phyloP scores from a whole-genome alignment of 2,888 invertebrate species.

The Sinelater perroti region DNA sequence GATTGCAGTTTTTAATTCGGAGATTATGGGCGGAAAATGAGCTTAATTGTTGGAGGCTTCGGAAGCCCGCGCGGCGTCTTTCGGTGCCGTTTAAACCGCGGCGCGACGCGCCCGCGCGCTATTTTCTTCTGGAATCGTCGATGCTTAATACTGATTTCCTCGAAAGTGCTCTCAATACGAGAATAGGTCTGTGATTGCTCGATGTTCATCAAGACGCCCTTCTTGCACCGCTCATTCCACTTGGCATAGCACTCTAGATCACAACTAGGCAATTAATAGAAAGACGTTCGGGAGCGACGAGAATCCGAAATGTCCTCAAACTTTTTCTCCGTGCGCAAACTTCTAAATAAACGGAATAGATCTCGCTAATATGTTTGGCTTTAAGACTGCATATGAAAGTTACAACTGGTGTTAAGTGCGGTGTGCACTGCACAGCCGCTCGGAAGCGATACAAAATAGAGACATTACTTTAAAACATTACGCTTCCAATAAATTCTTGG shows the following conservation, averaged over 20 bases:
- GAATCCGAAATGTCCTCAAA: slow-evolving; percentile 56
- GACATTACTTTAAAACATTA: not conserved
- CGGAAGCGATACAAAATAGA: not conserved
- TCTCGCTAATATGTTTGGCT: not conserved
- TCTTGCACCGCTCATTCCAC: slow-evolving; percentile 42
- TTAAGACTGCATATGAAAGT: too few species aligned
- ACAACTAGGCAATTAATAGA: slow-evolving; percentile 61
- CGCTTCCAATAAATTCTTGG: not conserved
- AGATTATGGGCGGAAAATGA: slow-evolving; percentile 23
- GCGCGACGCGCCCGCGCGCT: slow-evolving; percentile 10
- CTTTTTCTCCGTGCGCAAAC: slow-evolving; percentile 23
- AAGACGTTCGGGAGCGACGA: slow-evolving; percentile 58
- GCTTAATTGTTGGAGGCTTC: slow-evolving; percentile 7
- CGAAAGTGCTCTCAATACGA: slow-evolving; percentile 57
- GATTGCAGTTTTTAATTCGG: slow-evolving; percentile 31
- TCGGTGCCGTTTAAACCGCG: not conserved
- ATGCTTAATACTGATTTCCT: slow-evolving; percentile 55
- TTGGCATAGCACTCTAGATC: slow-evolving; percentile 55
- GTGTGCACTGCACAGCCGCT: not conserved
- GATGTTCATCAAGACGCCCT: slow-evolving; percentile 59
- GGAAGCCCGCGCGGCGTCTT: not conserved
- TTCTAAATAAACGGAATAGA: too few species aligned
- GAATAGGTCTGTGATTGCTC: slow-evolving; percentile 60
- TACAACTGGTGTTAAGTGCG: not conserved
- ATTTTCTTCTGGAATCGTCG: slow-evolving; percentile 22